Conservation (phyloP, 2,888 invertebrate genomes). For the Drosophila siamana region DNA sequence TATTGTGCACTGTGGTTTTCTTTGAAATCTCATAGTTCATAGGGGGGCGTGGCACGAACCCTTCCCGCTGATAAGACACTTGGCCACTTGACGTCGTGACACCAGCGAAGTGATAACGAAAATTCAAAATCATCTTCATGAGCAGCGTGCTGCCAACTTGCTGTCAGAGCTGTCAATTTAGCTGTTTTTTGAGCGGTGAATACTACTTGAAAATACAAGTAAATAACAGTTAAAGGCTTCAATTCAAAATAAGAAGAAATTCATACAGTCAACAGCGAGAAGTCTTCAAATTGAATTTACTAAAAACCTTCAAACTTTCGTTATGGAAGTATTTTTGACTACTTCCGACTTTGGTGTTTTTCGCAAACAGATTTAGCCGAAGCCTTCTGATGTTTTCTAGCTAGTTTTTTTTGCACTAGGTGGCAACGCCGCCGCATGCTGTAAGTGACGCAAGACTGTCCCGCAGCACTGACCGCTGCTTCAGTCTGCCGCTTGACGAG, state of each 20-base stretch:
- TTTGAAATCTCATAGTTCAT: background rate
- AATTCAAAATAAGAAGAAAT: too few species aligned
- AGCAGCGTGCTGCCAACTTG: constrained; percentile 13
- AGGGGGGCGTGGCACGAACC: constrained; percentile 9
- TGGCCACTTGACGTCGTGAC: constrained; percentile 9
- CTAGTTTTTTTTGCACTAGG: background rate
- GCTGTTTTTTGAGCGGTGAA: background rate
- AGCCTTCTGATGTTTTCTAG: background rate
- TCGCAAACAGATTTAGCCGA: too few species aligned
- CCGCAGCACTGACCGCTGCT: background rate
- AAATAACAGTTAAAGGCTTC: too few species aligned
- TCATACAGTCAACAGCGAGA: too few species aligned
- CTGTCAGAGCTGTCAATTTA: background rate
- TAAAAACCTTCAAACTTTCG: too few species aligned
- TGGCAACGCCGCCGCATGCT: constrained; percentile 2
- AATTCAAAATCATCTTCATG: constrained; percentile 7
- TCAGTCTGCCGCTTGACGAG: constrained; percentile 55
- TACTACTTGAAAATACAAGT: background rate
- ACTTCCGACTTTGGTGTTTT: too few species aligned
- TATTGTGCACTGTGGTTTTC: too few species aligned
- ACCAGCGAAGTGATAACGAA: constrained; percentile 8
- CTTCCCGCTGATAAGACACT: constrained; percentile 1
- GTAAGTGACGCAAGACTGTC: background rate
- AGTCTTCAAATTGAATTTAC: too few species aligned
- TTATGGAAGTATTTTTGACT: too few species aligned